phyloP scores from a whole-genome alignment of 2,113 vertebrate species.

The Engystomops pustulosus region DNA sequence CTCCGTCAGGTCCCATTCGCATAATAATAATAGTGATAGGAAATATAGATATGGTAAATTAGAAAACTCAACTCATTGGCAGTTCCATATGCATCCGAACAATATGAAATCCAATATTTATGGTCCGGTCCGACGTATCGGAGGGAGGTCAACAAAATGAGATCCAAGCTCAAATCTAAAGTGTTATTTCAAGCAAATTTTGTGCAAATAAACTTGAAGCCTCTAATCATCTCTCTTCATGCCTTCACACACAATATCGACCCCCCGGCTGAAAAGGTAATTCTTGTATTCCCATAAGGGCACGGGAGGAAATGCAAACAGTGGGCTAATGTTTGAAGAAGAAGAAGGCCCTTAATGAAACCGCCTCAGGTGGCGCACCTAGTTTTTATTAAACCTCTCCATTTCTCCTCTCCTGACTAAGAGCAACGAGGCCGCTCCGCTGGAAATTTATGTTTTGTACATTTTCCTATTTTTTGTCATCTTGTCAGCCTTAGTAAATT shows the following conservation, averaged over 20 bases:
- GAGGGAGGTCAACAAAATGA: background rate
- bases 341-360: slow-evolving; percentile 88
- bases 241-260: slow-evolving; percentile 74
- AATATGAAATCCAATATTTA: background rate
- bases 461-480: slow-evolving; percentile 71
- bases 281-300: slow-evolving; percentile 74
- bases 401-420: slow-evolving; percentile 63
- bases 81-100: no score
- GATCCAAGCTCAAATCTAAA: slow-evolving; percentile 46
- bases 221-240: slow-evolving; percentile 70
- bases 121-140: background rate
- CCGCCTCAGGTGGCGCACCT: slow-evolving; percentile 84
- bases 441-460: slow-evolving; percentile 78
- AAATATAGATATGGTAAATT: no score
- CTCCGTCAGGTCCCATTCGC: background rate
- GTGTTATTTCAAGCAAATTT: slow-evolving; percentile 60
- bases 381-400: slow-evolving; percentile 79
- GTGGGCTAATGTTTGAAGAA: slow-evolving; percentile 76
- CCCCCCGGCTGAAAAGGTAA: slow-evolving; percentile 74
- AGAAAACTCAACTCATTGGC: no score
- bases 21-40: background rate
- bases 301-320: slow-evolving; percentile 74
- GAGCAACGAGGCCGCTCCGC: slow-evolving; percentile 76
- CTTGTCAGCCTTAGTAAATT: slow-evolving; percentile 74
- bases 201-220: slow-evolving; percentile 64